Conservation (phyloP, 2,888 invertebrate species). For the Ommatoiulus sabulosus region DNA sequence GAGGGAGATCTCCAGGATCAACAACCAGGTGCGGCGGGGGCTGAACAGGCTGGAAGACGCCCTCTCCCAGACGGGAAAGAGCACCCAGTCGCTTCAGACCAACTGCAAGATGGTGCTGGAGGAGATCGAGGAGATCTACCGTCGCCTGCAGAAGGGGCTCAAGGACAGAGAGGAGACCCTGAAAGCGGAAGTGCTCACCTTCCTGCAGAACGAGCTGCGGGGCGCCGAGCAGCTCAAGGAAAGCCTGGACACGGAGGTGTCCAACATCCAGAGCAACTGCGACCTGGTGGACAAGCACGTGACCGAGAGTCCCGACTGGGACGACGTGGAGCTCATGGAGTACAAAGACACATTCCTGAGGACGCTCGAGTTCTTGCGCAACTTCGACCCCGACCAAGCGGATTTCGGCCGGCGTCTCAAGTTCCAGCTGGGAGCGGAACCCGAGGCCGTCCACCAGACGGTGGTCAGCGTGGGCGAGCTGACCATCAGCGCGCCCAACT, state of each 20-base stretch:
- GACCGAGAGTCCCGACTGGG: constrained; percentile 80
- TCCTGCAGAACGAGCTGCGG: constrained; percentile 87
- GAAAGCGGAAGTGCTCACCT: constrained; percentile 81
- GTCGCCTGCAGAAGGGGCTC: constrained; percentile 86
- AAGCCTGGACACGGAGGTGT: constrained; percentile 93
- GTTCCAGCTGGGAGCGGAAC: constrained; percentile 90
- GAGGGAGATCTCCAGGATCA: constrained; percentile 88
- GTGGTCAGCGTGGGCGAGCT: constrained; percentile 91
- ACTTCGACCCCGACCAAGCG: constrained; percentile 91
- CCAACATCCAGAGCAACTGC: constrained; percentile 96
- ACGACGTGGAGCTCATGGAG: constrained; percentile 92
- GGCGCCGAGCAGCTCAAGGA: constrained; percentile 89
- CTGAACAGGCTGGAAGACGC: constrained; percentile 90
- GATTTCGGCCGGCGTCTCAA: constrained; percentile 88
- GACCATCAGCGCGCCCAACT: constrained; percentile 77
- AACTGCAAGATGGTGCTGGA: constrained; percentile 91
- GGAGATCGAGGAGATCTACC: constrained; percentile 93
- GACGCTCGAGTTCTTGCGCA: constrained; percentile 92
- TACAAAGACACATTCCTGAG: constrained; percentile 96
- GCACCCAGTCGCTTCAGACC: constrained; percentile 85
- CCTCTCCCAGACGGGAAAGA: constrained; percentile 81
- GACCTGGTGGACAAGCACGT: constrained; percentile 96
- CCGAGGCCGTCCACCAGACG: constrained; percentile 88
- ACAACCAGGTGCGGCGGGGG: constrained; percentile 83
- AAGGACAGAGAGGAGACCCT: constrained; percentile 90